These are phyloP conservation scores for Perithous albicinctus DNA, from an alignment of 2,888 invertebrate species.

Conservation along the genomic window DNA sequence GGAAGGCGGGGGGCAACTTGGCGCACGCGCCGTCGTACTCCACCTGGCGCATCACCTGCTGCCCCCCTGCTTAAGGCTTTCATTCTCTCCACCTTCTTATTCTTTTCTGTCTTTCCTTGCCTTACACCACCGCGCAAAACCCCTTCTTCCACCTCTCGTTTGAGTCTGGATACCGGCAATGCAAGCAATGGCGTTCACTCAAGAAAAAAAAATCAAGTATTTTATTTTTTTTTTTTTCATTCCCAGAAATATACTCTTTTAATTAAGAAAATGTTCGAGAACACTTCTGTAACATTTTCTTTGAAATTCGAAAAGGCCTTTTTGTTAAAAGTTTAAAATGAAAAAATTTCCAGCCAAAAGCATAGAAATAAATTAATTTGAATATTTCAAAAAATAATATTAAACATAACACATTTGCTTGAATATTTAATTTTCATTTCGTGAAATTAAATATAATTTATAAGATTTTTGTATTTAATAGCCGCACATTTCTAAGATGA, in stretches of 20 bases:
- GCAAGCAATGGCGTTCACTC: constrained; percentile 21
- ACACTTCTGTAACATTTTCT: neutral
- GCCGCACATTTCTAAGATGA: neutral
- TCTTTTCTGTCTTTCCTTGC: constrained; percentile 58
- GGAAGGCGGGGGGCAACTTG: constrained; percentile 73
- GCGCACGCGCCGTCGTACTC: constrained; percentile 82
- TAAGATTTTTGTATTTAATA: neutral
- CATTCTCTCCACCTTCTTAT: constrained; percentile 66
- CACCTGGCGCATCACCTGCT: constrained; percentile 84
- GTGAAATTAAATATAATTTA: neutral
- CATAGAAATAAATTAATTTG: neutral
- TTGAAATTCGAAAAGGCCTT: neutral
- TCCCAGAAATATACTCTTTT: neutral
- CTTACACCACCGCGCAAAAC: constrained; percentile 40
- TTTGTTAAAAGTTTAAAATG: neutral
- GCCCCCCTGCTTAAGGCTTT: constrained; percentile 80
- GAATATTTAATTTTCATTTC: no score
- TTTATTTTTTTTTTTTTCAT: no score
- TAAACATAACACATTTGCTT: neutral
- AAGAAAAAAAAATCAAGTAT: neutral
- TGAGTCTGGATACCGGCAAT: constrained; percentile 5
- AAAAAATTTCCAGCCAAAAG: neutral
- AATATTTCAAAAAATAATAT: neutral
- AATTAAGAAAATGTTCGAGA: neutral
- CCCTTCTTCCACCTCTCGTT: constrained; percentile 65